Evolutionary conservation across 2,888 invertebrate species (phyloP).

Genomic region (Anodontia alba): DNA sequence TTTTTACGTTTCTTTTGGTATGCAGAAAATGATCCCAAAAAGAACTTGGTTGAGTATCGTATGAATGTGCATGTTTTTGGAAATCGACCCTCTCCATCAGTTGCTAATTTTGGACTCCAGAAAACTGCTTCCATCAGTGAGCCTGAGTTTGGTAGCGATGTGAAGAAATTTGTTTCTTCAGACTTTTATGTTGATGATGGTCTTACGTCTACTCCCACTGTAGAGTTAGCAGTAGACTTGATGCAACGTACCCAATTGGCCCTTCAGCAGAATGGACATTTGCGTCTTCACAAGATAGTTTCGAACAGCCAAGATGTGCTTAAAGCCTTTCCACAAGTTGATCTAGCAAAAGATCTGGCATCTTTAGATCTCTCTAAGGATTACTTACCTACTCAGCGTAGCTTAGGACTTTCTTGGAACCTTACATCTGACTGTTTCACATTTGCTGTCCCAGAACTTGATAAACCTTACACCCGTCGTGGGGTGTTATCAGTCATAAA

Average conservation of each 20-base stretch:
- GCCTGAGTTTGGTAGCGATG: slow-evolving; percentile 32
- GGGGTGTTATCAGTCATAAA: no score
- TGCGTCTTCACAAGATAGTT: slow-evolving; percentile 56
- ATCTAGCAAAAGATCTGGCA: slow-evolving; percentile 33
- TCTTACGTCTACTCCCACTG: slow-evolving; percentile 34
- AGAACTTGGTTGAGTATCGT: slow-evolving; percentile 23
- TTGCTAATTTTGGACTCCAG: slow-evolving; percentile 45
- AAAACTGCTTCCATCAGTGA: slow-evolving; percentile 7
- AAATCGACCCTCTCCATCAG: slow-evolving; percentile 38
- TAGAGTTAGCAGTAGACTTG: slow-evolving; percentile 31
- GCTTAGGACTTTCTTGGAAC: slow-evolving; percentile 37
- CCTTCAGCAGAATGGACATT: slow-evolving; percentile 23
- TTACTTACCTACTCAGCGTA: slow-evolving; percentile 29
- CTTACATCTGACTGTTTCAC: slow-evolving; percentile 21
- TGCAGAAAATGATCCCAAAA: slow-evolving; percentile 25
- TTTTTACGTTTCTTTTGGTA: slow-evolving; percentile 48
- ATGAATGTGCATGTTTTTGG: slow-evolving; percentile 36
- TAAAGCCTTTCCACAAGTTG: slow-evolving; percentile 25
- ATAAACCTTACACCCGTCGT: no score
- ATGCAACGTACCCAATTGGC: slow-evolving; percentile 39
- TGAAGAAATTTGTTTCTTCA: slow-evolving; percentile 30
- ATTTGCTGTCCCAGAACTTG: neutral
- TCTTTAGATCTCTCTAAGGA: slow-evolving; percentile 18
- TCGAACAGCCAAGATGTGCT: slow-evolving; percentile 42
- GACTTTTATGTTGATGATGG: slow-evolving; percentile 65